These are phyloP conservation scores for Lagodon rhomboides DNA, from an alignment of 2,797 vertebrate genomes.

Conservation along the genomic window DNA sequence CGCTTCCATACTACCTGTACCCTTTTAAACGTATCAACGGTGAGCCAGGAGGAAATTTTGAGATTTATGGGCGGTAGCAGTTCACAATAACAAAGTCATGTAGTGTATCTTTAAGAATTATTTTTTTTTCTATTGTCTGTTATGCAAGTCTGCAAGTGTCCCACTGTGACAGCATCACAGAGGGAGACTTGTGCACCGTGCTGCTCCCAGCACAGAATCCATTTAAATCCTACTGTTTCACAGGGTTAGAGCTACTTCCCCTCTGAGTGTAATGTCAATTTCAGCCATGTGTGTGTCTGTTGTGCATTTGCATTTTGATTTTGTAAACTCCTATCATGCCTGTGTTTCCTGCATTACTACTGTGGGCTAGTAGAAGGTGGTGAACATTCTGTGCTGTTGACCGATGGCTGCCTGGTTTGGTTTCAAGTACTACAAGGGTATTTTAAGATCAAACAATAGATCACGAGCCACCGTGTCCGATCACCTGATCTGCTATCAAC, in stretches of 20 bases:
- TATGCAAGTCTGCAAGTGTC: slow-evolving; percentile 62
- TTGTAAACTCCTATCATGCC: slow-evolving; percentile 28
- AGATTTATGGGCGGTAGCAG: slow-evolving; percentile 18
- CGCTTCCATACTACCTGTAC: slow-evolving; percentile 20
- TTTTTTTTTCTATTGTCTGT: slow-evolving; percentile 56
- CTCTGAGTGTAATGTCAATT: slow-evolving; percentile 68
- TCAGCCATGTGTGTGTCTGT: slow-evolving; percentile 54
- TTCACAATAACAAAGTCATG: slow-evolving; percentile 47
- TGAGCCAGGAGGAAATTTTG: slow-evolving; percentile 5
- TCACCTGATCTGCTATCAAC: slow-evolving; percentile 31
- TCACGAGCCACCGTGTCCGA: not conserved
- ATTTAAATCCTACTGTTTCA: slow-evolving; percentile 78
- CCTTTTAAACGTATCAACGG: slow-evolving; percentile 33
- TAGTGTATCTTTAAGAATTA: slow-evolving; percentile 68
- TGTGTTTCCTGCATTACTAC: slow-evolving; percentile 24
- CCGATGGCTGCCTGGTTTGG: slow-evolving; percentile 16
- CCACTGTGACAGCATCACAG: slow-evolving; percentile 74
- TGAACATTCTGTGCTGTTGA: slow-evolving; percentile 33
- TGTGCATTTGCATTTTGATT: slow-evolving; percentile 53
- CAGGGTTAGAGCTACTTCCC: slow-evolving; percentile 70
- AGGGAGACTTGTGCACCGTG: slow-evolving; percentile 68
- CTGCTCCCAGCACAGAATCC: slow-evolving; percentile 74
- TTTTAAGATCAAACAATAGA: slow-evolving; percentile 36
- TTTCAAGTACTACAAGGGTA: slow-evolving; percentile 22
- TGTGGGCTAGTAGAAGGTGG: slow-evolving; percentile 9